Evolutionary conservation across 2,888 invertebrate genomes (phyloP).

Genomic region (Andricus curvator): DNA sequence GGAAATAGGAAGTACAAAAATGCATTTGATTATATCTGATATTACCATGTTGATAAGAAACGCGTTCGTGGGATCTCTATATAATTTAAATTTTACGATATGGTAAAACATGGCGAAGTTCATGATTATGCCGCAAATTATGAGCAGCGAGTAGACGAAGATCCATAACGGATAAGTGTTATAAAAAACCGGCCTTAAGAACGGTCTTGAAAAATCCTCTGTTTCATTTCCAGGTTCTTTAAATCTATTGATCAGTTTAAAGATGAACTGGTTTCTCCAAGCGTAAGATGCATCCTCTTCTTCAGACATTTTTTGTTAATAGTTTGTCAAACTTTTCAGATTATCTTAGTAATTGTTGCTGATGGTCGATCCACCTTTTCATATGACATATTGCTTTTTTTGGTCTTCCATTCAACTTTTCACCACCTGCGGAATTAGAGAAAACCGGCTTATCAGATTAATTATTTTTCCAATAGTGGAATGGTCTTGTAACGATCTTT

Average conservation of each 20-base stretch:
- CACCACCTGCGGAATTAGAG: not conserved
- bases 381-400: not conserved
- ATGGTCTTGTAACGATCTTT: not conserved
- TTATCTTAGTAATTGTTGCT: not conserved
- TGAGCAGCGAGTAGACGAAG: slow-evolving; percentile 82
- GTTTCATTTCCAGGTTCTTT: slow-evolving; percentile 75
- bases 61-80: slow-evolving; percentile 83
- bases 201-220: slow-evolving; percentile 81
- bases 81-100: slow-evolving; percentile 80
- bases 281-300: not conserved
- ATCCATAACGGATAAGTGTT: slow-evolving; percentile 83
- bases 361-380: not conserved
- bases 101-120: slow-evolving; percentile 82
- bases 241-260: slow-evolving; percentile 72
- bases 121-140: slow-evolving; percentile 80
- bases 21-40: slow-evolving; percentile 84
- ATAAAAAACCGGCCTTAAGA: slow-evolving; percentile 81
- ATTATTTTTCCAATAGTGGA: not conserved
- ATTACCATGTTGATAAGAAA: slow-evolving; percentile 85
- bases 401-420: not conserved
- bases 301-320: not conserved
- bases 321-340: not conserved
- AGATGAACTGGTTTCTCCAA: slow-evolving; percentile 59
- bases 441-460: not conserved
- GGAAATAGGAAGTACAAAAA: slow-evolving; percentile 84